These are phyloP conservation scores for Ailuropoda melanoleuca DNA, from an alignment of 2,113 vertebrate genomes.

Conservation along the genomic window DNA sequence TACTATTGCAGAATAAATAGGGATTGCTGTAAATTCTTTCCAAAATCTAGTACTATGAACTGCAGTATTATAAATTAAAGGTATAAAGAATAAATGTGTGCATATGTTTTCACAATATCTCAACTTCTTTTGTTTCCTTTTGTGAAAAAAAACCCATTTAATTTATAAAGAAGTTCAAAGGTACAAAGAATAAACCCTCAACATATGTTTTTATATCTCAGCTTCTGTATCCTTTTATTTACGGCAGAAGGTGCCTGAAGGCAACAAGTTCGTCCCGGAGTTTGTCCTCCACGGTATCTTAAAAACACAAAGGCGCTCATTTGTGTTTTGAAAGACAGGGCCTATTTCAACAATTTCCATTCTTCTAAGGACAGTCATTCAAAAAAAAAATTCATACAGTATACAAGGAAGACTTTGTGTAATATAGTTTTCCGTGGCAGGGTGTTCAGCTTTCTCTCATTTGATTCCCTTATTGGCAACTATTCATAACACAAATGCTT, in stretches of 20 bases:
- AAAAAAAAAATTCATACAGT: constrained; percentile 71
- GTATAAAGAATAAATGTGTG: background rate
- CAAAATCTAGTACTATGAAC: background rate
- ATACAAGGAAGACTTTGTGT: constrained; percentile 68
- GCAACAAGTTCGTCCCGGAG: constrained; percentile 69
- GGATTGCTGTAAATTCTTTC: background rate
- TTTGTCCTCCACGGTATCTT: constrained; percentile 43
- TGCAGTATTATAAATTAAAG: background rate
- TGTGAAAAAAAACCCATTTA: constrained; percentile 11
- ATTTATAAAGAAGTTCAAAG: constrained; percentile 26
- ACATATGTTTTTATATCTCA: background rate
- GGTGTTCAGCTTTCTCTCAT: constrained; percentile 74
- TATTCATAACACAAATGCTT: constrained; percentile 87
- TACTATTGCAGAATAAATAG: background rate
- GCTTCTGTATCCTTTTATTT: constrained; percentile 24
- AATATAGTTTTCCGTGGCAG: constrained; percentile 59
- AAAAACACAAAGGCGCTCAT: constrained; percentile 74
- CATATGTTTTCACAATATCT: background rate
- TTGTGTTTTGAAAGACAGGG: constrained; percentile 59
- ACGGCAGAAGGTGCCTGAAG: constrained; percentile 34
- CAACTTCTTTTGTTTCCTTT: background rate
- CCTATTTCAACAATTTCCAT: constrained; percentile 69
- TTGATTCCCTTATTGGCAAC: constrained; percentile 86
- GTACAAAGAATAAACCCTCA: background rate
- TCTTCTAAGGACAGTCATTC: constrained; percentile 79